phyloP scores from a whole-genome alignment of 1,140 invertebrate genomes.

The Oncopodura yosiiana region DNA sequence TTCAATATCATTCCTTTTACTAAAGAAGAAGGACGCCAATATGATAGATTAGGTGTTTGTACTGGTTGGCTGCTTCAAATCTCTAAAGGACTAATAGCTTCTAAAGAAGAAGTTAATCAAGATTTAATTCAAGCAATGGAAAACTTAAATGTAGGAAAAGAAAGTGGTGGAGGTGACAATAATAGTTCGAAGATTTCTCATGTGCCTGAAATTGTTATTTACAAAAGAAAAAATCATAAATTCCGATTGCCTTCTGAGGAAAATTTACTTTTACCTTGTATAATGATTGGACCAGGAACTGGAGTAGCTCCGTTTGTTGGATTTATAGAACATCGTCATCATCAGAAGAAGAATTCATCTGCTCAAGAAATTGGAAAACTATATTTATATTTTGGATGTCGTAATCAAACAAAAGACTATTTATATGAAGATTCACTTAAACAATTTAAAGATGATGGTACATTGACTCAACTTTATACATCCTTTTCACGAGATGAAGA shows the following conservation, averaged over 20 bases:
- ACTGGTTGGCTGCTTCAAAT: conserved; percentile 51
- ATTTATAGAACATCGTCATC: conserved; percentile 49
- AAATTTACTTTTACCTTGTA: conserved; percentile 49
- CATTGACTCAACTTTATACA: conserved; percentile 48
- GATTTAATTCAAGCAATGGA: not conserved
- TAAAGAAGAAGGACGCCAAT: conserved; percentile 37
- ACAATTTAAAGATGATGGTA: conserved; percentile 41
- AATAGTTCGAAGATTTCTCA: conserved; percentile 28
- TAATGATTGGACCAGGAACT: conserved; percentile 73
- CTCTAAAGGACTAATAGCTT: conserved; percentile 14
- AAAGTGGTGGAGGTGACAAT: not conserved
- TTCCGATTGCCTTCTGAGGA: conserved; percentile 50
- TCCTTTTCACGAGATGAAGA: conserved; percentile 55
- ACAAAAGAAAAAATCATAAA: conserved; percentile 50
- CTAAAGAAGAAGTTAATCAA: not conserved
- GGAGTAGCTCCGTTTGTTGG: conserved; percentile 69
- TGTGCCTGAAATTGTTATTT: conserved; percentile 42
- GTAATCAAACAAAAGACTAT: conserved; percentile 54
- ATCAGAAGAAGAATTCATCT: conserved; percentile 36
- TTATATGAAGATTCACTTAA: conserved; percentile 50
- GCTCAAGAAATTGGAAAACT: conserved; percentile 40
- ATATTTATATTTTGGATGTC: conserved; percentile 67
- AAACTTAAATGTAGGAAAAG: not conserved
- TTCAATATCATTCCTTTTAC: conserved; percentile 54
- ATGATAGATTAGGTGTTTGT: conserved; percentile 52